Percentiles rank a stretch among this genome's conserved stretches.
Evolutionary conservation across 2,113 vertebrate genomes (phyloP).

Genomic region (Pangasianodon hypophthalmus): DNA sequence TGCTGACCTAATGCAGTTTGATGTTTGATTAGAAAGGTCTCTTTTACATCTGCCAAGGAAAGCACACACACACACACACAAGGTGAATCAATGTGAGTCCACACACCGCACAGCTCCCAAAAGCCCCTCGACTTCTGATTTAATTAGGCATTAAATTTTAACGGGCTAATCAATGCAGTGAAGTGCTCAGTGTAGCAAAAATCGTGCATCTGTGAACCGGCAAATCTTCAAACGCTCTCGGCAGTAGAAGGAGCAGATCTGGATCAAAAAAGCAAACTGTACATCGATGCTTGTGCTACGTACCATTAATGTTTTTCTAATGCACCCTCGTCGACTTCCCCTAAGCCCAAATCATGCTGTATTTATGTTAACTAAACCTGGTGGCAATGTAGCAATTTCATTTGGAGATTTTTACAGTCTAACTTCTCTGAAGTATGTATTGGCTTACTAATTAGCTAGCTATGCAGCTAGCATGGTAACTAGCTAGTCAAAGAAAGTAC

Average conservation of each 20-base stretch:
- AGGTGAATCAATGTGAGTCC: constrained; percentile 9
- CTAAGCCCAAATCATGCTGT: background rate
- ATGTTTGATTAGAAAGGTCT: constrained; percentile 36
- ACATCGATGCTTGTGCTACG: background rate
- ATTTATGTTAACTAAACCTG: background rate
- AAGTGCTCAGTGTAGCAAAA: constrained; percentile 30
- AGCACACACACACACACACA: constrained; percentile 16
- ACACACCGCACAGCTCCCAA: constrained; percentile 10
- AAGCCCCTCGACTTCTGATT: constrained; percentile 27
- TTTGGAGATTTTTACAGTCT: background rate
- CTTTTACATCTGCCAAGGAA: constrained; percentile 25
- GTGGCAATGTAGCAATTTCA: background rate
- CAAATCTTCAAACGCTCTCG: constrained; percentile 14
- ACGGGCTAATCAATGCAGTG: constrained; percentile 23
- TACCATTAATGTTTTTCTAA: background rate
- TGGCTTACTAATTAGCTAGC: background rate
- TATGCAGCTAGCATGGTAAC: background rate
- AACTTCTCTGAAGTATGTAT: background rate
- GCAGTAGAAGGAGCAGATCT: background rate
- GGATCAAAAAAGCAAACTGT: background rate
- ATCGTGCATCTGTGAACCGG: constrained; percentile 9
- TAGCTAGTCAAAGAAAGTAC: background rate
- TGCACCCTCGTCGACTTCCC: background rate
- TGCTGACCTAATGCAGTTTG: constrained; percentile 11
- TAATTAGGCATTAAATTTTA: constrained; percentile 49